Base-by-base conservation (phyloP, 92 coral and sea anemone species). In the Epizoanthus illoricatus region DNA sequence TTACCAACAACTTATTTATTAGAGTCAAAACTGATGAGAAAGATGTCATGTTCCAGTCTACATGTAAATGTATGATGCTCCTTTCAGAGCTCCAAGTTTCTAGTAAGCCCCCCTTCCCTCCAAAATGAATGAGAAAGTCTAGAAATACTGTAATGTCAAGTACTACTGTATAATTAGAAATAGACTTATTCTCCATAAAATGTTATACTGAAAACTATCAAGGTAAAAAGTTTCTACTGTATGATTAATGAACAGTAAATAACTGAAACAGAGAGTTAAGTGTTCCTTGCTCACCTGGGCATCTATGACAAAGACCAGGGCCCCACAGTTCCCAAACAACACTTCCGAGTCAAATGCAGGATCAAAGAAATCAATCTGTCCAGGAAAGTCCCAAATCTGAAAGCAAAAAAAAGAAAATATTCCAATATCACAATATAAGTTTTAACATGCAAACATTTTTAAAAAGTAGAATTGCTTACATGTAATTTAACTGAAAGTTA, bases 321-420 rank as follows among this genome's bases (percentile, higher is more conserved):
- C 99, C 62, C 98, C 99, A 90, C 98, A 93, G 87, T 96, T 92
- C 65, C 98, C 95, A 91, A 96, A 96, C 23, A 96, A 75, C 74
- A 87, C 88, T 79, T 96, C 99, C 7, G 99, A 96, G 83, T 96
- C 99, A 85, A 96, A 96, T 16, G 99, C 97, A 74, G 99, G 99
- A 73, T 96, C 99, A 91, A 96, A 96, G 86, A 96, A 96, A 74
- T 96, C 99, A 43, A 96, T 96, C 76, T 96, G 99, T 9, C 99
- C 99, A 43, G 99, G 99, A 69, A 96, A 96, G 81, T 96, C 99
- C 99, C 99, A 96, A 56, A 96, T 91, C 99, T 96, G 84, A 17
- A 65, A 23, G 81, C 54, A 16, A 19, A 65, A 47, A n/a, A 40
- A 17, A 19, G 33, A 18, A 42, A 36, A 28, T 5, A 54, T 21